Conservation (phyloP, 2,113 vertebrate genomes). For the Charina bottae region DNA sequence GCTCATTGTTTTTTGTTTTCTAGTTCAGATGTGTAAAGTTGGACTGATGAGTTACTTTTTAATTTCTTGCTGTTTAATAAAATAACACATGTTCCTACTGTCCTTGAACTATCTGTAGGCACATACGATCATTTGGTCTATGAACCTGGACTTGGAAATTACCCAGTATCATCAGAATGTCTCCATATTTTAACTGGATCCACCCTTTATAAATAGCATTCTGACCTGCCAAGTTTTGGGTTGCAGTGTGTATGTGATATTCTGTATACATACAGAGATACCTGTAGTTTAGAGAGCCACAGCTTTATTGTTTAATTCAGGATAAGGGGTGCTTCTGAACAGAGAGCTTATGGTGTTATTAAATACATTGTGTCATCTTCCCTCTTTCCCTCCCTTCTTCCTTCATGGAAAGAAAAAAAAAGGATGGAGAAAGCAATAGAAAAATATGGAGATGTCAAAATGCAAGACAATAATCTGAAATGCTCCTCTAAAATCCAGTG, state of each 20-base stretch:
- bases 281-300: background rate
- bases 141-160: background rate
- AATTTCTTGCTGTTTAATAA: background rate
- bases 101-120: background rate
- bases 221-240: background rate
- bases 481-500: background rate
- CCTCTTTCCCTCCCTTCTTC: background rate
- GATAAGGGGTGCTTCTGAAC: background rate
- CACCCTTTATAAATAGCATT: background rate
- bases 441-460: background rate
- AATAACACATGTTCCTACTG: background rate
- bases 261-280: background rate
- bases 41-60: background rate
- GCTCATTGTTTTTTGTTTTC: background rate
- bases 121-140: background rate
- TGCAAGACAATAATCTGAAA: background rate
- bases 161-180: background rate
- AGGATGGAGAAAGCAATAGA: background rate
- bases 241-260: background rate
- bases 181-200: background rate
- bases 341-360: background rate
- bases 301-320: background rate
- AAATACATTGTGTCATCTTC: background rate
- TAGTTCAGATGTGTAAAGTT: background rate
- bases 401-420: background rate